phyloP scores from a whole-genome alignment of 2,888 invertebrate species.

The Limenitis camilla region DNA sequence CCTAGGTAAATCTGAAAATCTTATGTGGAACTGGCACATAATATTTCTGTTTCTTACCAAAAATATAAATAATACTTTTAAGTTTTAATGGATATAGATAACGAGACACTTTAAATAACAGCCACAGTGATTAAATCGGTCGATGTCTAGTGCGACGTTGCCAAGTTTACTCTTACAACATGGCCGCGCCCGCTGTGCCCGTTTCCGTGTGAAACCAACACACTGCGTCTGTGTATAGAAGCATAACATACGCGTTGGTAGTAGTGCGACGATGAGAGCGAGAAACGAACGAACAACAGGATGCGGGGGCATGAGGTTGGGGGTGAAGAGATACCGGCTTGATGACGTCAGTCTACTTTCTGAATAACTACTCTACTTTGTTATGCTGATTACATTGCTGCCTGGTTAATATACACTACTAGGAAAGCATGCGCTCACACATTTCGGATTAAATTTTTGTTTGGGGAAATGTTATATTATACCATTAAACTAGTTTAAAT shows the following conservation, averaged over 20 bases:
- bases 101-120: slow-evolving; percentile 46
- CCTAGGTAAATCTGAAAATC: no score
- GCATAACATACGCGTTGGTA: slow-evolving; percentile 26
- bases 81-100: slow-evolving; percentile 30
- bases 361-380: slow-evolving; percentile 41
- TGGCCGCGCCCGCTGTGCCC: slow-evolving; percentile 70
- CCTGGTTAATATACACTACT: slow-evolving; percentile 7
- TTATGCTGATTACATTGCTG: slow-evolving; percentile 17
- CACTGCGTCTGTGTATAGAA: slow-evolving; percentile 58
- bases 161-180: slow-evolving; percentile 70
- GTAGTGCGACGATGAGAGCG: slow-evolving; percentile 31
- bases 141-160: slow-evolving; percentile 73
- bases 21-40: no score
- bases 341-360: slow-evolving; percentile 68
- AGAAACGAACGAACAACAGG: slow-evolving; percentile 42
- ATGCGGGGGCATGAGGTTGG: slow-evolving; percentile 26
- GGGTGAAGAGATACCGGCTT: slow-evolving; percentile 46
- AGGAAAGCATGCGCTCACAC: no score
- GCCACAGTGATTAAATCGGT: slow-evolving; percentile 61
- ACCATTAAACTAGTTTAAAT: no score
- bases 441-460: no score
- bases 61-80: no score
- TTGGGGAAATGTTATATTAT: no score
- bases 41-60: no score
- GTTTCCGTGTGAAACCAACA: slow-evolving; percentile 73